Base-by-base conservation (phyloP, 2,797 vertebrate genomes). In the Epinephelus malabaricus region DNA sequence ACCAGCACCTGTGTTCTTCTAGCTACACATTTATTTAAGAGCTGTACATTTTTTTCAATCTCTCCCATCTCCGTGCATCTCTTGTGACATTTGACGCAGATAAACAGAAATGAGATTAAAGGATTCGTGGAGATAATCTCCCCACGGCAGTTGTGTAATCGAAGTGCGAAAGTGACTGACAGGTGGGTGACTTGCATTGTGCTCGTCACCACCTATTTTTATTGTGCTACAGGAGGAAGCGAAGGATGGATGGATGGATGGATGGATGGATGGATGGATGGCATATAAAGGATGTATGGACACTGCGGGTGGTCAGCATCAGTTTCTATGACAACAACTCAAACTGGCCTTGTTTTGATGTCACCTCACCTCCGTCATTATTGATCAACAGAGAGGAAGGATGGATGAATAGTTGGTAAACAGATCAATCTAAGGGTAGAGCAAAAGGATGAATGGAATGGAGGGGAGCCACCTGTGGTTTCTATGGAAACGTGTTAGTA, bases 31-130 rank as follows among this genome's bases (percentile, higher is more conserved):
- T 71, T 74, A 53, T 75, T 69, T 10, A 50, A 72, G 8, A 38
- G 55, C 21, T 38, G 15, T 17, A 43, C 11, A 82, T 80, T 78
- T 47, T 74, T 65, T 62, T 43, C 17, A 19, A 63, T 67, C 76
- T 50, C 8, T 53, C 60, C 67, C 65, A 60, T 85, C 69, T 76
- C 40, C 27, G 15, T 5, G 15, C 5, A 8, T 82, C 77, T 84
- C 56, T 19, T 53, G 76, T 64, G 81, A 83, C 81, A 75, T 84
- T 81, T 90, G 82, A 82, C 9, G 53, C 75, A 81, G 86, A 83
- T 77, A 51, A 87, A 70, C 49, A 73, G 79, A 77, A 78, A 79
- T 23, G n/a, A 82, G 81, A 81, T 82, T 69, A 84, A 68, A 83
- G 64, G 69, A 86, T 64, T 84, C 53, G 15, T 15, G 19, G 67